These are phyloP conservation scores for Aeoliscus strigatus DNA, from an alignment of 2,797 vertebrate genomes.

Conservation along the genomic window DNA sequence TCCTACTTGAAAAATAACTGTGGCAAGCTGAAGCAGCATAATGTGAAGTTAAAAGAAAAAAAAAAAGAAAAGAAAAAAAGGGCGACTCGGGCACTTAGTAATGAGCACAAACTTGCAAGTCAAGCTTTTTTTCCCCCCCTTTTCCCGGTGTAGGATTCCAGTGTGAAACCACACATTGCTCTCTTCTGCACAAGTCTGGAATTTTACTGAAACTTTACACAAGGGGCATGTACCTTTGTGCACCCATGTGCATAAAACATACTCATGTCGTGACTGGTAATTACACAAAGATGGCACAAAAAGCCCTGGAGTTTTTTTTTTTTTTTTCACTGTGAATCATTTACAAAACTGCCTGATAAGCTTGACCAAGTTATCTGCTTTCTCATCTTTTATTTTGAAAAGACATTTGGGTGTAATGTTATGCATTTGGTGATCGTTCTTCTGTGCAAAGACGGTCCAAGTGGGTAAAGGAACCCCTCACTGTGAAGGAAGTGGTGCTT, in stretches of 20 bases:
- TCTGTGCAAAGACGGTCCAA: conserved; percentile 26
- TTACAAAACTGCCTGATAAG: too few relatives aligned
- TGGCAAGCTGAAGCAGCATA: conserved; percentile 48
- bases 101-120: conserved; percentile 42
- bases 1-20: conserved; percentile 22
- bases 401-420: too few relatives aligned
- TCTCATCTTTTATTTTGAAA: too few relatives aligned
- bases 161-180: conserved; percentile 41
- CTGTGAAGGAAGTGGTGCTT: conserved; percentile 15
- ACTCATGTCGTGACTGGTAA: background rate
- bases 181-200: conserved; percentile 14
- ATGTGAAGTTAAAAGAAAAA: too few relatives aligned
- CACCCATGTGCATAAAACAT: conserved; percentile 3
- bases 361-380: background rate
- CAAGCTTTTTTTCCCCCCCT: conserved; percentile 22
- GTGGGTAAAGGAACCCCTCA: conserved; percentile 21
- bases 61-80: too few relatives aligned
- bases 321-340: too few relatives aligned
- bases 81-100: conserved; percentile 10
- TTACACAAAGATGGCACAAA: background rate
- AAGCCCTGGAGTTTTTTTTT: too few relatives aligned
- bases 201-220: conserved; percentile 22
- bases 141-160: conserved; percentile 25
- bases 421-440: conserved; percentile 9
- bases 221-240: conserved; percentile 7